A percentile compares a stretch with the other conserved stretches of the same genome.
These are phyloP conservation scores for Drosophila simulans DNA, from an alignment of 1,140 invertebrate genomes.

Conservation along the genomic window DNA sequence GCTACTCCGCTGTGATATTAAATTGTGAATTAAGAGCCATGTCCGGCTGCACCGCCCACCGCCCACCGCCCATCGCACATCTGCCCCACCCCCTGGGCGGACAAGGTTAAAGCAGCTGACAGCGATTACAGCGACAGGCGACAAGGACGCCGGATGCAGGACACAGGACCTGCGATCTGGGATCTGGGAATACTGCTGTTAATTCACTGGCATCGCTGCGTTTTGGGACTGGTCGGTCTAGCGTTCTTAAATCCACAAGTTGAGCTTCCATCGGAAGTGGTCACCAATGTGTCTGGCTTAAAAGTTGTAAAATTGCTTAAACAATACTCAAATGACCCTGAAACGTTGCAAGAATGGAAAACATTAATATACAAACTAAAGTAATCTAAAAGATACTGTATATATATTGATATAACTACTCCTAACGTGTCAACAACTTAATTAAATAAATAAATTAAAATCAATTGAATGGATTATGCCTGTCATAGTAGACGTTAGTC, in stretches of 20 bases:
- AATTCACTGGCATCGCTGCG: constrained; percentile 54
- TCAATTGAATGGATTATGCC: too few relatives aligned
- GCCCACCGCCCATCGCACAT: not conserved
- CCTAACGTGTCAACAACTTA: too few relatives aligned
- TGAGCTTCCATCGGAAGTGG: not conserved
- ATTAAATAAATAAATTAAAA: too few relatives aligned
- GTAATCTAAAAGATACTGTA: too few relatives aligned
- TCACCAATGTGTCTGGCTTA: not conserved
- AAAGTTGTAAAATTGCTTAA: not conserved
- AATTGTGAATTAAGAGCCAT: constrained; percentile 74
- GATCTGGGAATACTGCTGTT: constrained; percentile 49
- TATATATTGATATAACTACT: too few relatives aligned
- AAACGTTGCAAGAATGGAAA: too few relatives aligned
- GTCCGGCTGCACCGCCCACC: not conserved
- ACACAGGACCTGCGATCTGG: not conserved
- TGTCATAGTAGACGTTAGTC: too few relatives aligned
- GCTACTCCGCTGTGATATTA: constrained; percentile 73
- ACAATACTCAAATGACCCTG: not conserved
- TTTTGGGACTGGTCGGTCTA: constrained; percentile 41
- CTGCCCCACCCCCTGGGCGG: not conserved
- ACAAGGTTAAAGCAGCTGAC: constrained; percentile 8
- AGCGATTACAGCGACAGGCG: constrained; percentile 20
- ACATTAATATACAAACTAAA: too few relatives aligned
- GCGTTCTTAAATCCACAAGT: constrained; percentile 34
- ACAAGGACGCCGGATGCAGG: not conserved